Evolutionary conservation across 2,888 invertebrate genomes (phyloP).

Genomic region (Ichneumoninae sp.): DNA sequence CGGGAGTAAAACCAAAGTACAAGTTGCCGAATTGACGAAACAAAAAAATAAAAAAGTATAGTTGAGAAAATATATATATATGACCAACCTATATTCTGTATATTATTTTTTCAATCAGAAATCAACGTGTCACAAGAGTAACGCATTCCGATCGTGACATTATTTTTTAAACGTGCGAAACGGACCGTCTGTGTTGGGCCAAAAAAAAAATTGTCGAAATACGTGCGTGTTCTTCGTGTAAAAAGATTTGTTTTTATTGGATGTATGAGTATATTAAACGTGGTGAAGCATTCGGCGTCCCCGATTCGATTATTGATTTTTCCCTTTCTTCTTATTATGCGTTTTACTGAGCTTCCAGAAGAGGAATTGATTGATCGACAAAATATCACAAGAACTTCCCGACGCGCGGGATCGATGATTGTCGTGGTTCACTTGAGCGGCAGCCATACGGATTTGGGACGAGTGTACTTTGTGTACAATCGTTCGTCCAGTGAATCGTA

Average conservation of each 20-base stretch:
- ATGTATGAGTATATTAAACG: slow-evolving; percentile 32
- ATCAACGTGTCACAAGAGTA: not conserved
- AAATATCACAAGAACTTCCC: slow-evolving; percentile 25
- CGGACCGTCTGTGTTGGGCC: not conserved
- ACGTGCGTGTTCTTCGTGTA: slow-evolving; percentile 4
- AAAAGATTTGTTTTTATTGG: slow-evolving; percentile 19
- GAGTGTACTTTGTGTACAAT: slow-evolving; percentile 65
- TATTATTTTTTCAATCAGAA: slow-evolving; percentile 41
- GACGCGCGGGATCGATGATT: not conserved
- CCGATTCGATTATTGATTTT: not conserved
- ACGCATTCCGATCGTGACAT: not conserved
- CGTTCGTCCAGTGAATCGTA: slow-evolving; percentile 47
- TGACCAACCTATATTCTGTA: slow-evolving; percentile 23
- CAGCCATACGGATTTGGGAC: slow-evolving; percentile 66
- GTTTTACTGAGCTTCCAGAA: not conserved
- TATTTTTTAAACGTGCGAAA: not conserved
- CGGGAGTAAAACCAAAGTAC: slow-evolving; percentile 55
- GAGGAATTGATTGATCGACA: slow-evolving; percentile 7
- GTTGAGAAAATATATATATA: slow-evolving; percentile 4
- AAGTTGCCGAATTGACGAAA: slow-evolving; percentile 41
- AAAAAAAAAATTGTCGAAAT: not conserved
- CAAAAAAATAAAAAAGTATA: not conserved
- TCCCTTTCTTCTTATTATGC: not conserved
- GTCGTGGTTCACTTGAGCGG: slow-evolving; percentile 57
- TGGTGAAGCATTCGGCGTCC: slow-evolving; percentile 4